These are phyloP conservation scores for Ormia ochracea DNA, from an alignment of 2,888 invertebrate genomes.

Conservation along the genomic window DNA sequence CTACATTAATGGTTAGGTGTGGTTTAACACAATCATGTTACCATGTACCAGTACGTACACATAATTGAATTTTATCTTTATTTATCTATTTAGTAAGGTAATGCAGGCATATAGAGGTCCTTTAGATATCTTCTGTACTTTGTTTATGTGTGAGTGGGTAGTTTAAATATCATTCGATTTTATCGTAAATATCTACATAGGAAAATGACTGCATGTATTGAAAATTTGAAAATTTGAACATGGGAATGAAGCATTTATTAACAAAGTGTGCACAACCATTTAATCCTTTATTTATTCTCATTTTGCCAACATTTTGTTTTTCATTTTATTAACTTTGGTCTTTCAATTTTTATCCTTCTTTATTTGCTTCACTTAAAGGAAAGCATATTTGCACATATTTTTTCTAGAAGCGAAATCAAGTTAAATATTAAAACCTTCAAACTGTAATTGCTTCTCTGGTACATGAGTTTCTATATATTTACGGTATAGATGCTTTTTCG, in stretches of 20 bases:
- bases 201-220: neutral
- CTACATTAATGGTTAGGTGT: neutral
- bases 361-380: neutral
- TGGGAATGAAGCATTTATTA: neutral
- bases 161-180: neutral
- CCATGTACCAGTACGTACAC: too few species aligned
- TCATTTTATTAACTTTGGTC: neutral
- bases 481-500: neutral
- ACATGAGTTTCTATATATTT: neutral
- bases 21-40: neutral
- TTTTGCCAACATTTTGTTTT: constrained; percentile 21
- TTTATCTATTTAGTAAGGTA: too few species aligned
- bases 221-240: neutral
- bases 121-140: too few species aligned
- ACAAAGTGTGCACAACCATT: constrained; percentile 27
- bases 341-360: neutral
- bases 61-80: constrained; percentile 23
- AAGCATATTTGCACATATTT: neutral
- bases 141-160: neutral
- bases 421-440: constrained; percentile 26
- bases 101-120: neutral
- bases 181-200: neutral
- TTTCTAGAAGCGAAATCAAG: too few species aligned
- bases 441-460: constrained; percentile 1
- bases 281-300: constrained; percentile 51